Evolutionary conservation across 2,797 vertebrate genomes (phyloP).

Genomic region (Megaceryle alcyon): DNA sequence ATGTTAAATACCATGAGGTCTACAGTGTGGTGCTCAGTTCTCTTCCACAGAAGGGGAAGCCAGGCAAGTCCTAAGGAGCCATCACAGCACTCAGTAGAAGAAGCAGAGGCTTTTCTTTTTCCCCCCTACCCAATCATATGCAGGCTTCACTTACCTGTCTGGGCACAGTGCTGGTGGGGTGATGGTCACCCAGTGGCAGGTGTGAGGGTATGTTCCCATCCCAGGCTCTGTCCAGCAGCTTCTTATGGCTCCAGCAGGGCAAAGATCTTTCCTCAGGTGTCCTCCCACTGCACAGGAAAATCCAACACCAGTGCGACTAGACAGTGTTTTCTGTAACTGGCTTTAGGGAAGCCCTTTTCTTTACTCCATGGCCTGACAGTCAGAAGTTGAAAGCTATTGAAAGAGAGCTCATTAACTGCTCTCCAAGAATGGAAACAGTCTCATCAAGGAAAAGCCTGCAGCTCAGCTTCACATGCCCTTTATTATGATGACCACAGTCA

Average conservation of each 20-base stretch:
- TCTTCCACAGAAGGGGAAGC: not conserved
- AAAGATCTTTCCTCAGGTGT: not conserved
- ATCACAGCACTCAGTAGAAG: not conserved
- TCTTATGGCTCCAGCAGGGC: not conserved
- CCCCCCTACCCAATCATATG: not conserved
- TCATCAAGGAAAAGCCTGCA: not conserved
- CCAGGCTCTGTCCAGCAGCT: not conserved
- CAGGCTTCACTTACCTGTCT: not conserved
- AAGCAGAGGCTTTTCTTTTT: not conserved
- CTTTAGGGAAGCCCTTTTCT: not conserved
- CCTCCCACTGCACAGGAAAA: not conserved
- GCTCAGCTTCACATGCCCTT: not conserved
- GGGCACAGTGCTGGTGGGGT: not conserved
- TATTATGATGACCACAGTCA: not conserved
- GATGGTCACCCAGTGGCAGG: rapidly evolving
- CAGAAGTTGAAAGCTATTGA: not conserved
- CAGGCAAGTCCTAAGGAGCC: not conserved
- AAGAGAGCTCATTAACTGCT: not conserved
- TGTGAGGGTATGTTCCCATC: rapidly evolving
- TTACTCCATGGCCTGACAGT: not conserved
- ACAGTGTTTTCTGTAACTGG: not conserved
- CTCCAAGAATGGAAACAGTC: not conserved
- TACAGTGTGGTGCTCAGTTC: not conserved
- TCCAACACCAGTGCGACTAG: not conserved
- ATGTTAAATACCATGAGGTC: not conserved